phyloP scores from a whole-genome alignment of 64 coral and sea anemone genomes.

The Stichodactyla mertensii region DNA sequence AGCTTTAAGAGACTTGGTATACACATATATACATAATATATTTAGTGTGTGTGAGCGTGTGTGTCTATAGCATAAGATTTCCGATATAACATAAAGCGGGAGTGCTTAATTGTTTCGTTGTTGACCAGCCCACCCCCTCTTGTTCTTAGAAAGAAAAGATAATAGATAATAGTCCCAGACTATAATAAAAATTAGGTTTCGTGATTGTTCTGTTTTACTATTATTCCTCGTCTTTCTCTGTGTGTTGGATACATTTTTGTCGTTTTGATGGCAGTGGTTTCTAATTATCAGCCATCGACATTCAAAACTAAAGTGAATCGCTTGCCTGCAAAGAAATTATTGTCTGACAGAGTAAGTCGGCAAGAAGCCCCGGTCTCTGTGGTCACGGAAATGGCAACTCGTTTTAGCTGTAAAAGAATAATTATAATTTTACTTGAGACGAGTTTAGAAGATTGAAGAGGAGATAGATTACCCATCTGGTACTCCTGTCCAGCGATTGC shows the following conservation, averaged over 20 bases:
- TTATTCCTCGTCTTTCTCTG: background rate
- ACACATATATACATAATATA: background rate
- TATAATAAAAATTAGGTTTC: background rate
- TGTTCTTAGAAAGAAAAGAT: background rate
- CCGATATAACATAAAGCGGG: background rate
- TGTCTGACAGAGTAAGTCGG: background rate
- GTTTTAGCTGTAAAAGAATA: background rate
- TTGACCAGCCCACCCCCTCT: background rate
- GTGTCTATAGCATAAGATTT: background rate
- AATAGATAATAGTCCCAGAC: background rate
- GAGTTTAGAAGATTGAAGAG: background rate
- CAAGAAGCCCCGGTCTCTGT: background rate
- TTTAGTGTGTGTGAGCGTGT: background rate
- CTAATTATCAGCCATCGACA: background rate
- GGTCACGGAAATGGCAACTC: constrained; percentile 11
- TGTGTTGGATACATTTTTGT: background rate
- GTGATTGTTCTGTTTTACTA: background rate
- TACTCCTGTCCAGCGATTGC: background rate
- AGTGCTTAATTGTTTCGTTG: background rate
- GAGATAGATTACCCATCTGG: constrained; percentile 7
- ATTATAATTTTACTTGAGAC: background rate
- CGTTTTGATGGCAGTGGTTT: background rate
- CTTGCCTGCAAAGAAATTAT: background rate
- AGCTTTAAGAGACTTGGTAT: background rate
- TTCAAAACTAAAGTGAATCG: background rate